Evolutionary conservation across 2,888 invertebrate genomes (phyloP), one percentile per base, ranked within the genome.

Genomic region (Dendrolimus pini): DNA sequence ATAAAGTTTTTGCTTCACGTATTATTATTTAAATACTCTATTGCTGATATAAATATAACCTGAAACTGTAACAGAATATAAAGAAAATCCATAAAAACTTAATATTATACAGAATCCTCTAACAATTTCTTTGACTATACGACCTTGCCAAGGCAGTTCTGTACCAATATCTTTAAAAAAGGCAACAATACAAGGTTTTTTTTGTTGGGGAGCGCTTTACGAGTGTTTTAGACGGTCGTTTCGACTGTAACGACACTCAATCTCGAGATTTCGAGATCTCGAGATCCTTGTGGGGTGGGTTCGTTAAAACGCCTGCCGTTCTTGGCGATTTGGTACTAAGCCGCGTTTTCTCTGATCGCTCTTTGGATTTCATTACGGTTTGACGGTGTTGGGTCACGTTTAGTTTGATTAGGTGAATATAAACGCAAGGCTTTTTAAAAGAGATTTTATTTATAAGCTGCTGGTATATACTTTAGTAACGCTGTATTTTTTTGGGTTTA

Each of bases 191-290:
- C 41, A 41, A 12, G 14, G 30, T 12, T 56, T 53, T 55, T 56
- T 56, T 54, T 53, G 47, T 54, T 13, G 30, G 52, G 57, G 54
- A 58, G 54, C 53, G 55, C 55, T 61, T 65, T 62, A 62, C 56
- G 60, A 65, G 60, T 56, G 59, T 62, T 69, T 68, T 60, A 60
- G 59, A 18, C 58, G 58, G 61, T 59, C 62, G 58, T 66, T 69
- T 63, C 59, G 61, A 54, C 58, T 59, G 59, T 60, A 65, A 65
- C 61, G 67, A 66, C 62, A 58, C 62, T 65, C 60, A 57, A 67
- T 66, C 62, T 62, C 57, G 41, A 54, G 54, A 54, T 30, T 54
- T 41, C 12, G 18, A 18, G 54, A 54, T 30, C 30, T 41, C 57
- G 13, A 13, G 56, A 53, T 41, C n/a, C 54, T 12, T 41, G 52